Evolutionary conservation across 2,888 invertebrate genomes (phyloP).

Genomic region (Lasioglossum calceatum): DNA sequence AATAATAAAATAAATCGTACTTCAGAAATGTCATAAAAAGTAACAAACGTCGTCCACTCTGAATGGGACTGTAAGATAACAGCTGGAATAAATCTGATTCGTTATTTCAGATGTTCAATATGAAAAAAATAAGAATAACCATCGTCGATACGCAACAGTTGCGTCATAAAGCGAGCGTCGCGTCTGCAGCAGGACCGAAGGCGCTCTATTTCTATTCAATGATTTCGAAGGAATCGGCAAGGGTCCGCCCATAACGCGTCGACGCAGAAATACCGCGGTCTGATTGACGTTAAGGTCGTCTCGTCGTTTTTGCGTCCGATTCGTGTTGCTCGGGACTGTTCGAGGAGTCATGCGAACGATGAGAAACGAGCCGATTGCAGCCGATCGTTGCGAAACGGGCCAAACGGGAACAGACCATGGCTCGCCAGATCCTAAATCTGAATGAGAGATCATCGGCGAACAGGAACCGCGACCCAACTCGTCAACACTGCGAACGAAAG

Average conservation of each 20-base stretch:
- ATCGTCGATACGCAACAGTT: not conserved
- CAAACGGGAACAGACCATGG: not conserved
- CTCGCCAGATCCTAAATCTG: constrained; percentile 41
- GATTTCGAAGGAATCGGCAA: constrained; percentile 33
- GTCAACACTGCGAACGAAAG: constrained; percentile 41
- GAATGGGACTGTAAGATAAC: not conserved
- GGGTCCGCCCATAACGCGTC: constrained; percentile 7
- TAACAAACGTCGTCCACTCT: not conserved
- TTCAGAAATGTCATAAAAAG: too few relatives aligned
- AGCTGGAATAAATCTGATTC: not conserved
- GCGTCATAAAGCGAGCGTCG: constrained; percentile 13
- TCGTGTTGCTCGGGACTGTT: not conserved
- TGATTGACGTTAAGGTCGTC: constrained; percentile 55
- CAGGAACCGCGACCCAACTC: constrained; percentile 16
- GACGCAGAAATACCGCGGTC: constrained; percentile 21
- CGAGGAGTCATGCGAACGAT: not conserved
- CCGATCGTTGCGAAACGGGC: constrained; percentile 23
- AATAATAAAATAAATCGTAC: too few relatives aligned
- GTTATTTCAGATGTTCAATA: not conserved
- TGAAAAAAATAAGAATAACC: not conserved
- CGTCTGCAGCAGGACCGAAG: not conserved
- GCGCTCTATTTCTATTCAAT: constrained; percentile 47
- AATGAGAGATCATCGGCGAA: constrained; percentile 45
- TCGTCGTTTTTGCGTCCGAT: constrained; percentile 1
- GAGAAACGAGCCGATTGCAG: not conserved